These are phyloP conservation scores for Sinotaia quadrata DNA, from an alignment of 2,888 invertebrate species.

Conservation along the genomic window DNA sequence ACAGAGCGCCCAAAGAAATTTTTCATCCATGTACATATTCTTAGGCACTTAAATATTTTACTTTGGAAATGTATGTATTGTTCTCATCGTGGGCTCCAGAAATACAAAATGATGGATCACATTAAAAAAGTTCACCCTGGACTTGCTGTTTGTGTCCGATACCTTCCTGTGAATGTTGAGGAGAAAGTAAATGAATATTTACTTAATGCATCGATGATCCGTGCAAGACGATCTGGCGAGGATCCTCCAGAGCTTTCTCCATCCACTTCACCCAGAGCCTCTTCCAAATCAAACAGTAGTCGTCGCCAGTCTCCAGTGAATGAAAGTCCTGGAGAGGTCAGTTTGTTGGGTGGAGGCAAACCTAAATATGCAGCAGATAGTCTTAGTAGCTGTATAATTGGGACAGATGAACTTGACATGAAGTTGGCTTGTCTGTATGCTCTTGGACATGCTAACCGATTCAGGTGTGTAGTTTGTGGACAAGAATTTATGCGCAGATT, in stretches of 20 bases:
- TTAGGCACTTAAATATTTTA: slow-evolving; percentile 58
- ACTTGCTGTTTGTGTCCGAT: slow-evolving; percentile 36
- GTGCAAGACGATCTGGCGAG: slow-evolving; percentile 14
- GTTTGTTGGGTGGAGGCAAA: background rate
- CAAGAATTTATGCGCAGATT: slow-evolving; percentile 42
- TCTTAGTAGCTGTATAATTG: slow-evolving; percentile 27
- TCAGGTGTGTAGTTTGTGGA: slow-evolving; percentile 37
- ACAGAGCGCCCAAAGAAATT: slow-evolving; percentile 56
- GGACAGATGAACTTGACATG: slow-evolving; percentile 40
- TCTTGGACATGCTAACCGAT: slow-evolving; percentile 16
- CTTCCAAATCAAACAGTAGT: background rate
- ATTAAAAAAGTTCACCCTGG: slow-evolving; percentile 42
- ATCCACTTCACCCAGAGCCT: background rate
- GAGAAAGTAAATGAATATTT: slow-evolving; percentile 38
- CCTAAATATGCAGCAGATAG: slow-evolving; percentile 2
- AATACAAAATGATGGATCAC: slow-evolving; percentile 45
- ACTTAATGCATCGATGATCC: slow-evolving; percentile 18
- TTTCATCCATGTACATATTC: slow-evolving; percentile 59
- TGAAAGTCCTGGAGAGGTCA: background rate
- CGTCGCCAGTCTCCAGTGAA: background rate
- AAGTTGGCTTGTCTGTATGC: slow-evolving; percentile 40
- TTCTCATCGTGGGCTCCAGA: slow-evolving; percentile 45
- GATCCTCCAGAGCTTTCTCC: background rate
- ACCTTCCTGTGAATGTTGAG: slow-evolving; percentile 39
- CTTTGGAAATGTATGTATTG: slow-evolving; percentile 61